Evolutionary conservation across 2,797 vertebrate genomes (phyloP), one percentile per base, ranked within the genome.

Genomic region (Bucorvus abyssinicus): DNA sequence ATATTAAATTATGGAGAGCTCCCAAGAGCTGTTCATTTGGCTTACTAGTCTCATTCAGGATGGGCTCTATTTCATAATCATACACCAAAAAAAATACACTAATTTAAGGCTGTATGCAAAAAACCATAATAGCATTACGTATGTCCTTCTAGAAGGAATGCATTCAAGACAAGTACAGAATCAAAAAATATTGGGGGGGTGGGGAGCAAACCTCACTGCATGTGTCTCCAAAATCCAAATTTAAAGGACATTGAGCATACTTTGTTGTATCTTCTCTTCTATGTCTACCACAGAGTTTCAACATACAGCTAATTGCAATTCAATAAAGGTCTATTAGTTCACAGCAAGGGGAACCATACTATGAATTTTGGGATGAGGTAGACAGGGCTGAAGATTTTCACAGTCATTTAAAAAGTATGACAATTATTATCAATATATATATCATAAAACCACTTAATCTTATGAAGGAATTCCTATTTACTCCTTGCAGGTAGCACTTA

Each of bases 251-350:
- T 2, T 75, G 15, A 85, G 5, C 32, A 71, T 38, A 27, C 32
- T 70, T 87, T 49, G 12, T 40, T 68, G 7, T 20, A 42, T 38
- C 23, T 59, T 89, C 63, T 65, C n/a, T 74, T 30, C 50, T 59
- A 32, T 0, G 0, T 18, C 40, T 73, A 49, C 68, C 10, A 3
- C 0, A 1, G 53, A 52, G 32, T 84, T 71, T 56, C 34, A 71
- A 56, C 5, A 68, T 6, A 64, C 7, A 77, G 24, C 30, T 76
- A 22, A 30, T 21, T 59, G 42, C 40, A 73, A 59, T 30, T 70
- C 44, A 26, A 1, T 19, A 40, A n/a, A 42, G 8, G 13, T 52
- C 47, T 68, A 23, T 18, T 32, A 67, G n/a, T 20, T 71, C 42
- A 61, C 32, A 88, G 42, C 12, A 81, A 78, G 23, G 75, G 15